Conservation (phyloP, 2,888 invertebrate genomes). For the Ochlodes sylvanus region DNA sequence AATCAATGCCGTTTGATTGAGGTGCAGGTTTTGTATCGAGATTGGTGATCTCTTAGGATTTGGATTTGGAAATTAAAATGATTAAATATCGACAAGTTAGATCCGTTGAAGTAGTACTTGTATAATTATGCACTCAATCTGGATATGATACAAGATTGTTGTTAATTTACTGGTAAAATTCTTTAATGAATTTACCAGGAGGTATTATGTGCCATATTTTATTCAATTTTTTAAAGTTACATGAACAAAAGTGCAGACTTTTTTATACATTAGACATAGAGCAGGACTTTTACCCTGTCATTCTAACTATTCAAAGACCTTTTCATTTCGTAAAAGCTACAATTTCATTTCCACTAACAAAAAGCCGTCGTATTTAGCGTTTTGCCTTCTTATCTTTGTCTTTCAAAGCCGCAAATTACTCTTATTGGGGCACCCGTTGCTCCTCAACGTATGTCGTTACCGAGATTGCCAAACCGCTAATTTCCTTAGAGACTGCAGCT, state of each 20-base stretch:
- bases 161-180: too few species aligned
- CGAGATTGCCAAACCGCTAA: conserved; percentile 35
- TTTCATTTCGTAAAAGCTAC: not conserved
- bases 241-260: too few species aligned
- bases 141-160: too few species aligned
- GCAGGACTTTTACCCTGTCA: too few species aligned
- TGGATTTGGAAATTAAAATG: not conserved
- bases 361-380: not conserved
- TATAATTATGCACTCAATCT: too few species aligned
- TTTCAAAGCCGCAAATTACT: conserved; percentile 26
- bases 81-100: too few species aligned
- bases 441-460: conserved; percentile 31
- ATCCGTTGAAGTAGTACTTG: too few species aligned
- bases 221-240: too few species aligned
- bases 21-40: not conserved
- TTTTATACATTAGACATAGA: too few species aligned
- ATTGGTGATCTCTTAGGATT: not conserved
- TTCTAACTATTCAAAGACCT: too few species aligned
- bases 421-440: conserved; percentile 21
- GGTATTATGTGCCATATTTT: too few species aligned
- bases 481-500: conserved; percentile 36
- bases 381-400: conserved; percentile 16
- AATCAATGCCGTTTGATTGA: conserved; percentile 17
- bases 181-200: too few species aligned
- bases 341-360: not conserved